Evolutionary conservation across 2,888 invertebrate genomes (phyloP).

Genomic region (Drosophila testacea): DNA sequence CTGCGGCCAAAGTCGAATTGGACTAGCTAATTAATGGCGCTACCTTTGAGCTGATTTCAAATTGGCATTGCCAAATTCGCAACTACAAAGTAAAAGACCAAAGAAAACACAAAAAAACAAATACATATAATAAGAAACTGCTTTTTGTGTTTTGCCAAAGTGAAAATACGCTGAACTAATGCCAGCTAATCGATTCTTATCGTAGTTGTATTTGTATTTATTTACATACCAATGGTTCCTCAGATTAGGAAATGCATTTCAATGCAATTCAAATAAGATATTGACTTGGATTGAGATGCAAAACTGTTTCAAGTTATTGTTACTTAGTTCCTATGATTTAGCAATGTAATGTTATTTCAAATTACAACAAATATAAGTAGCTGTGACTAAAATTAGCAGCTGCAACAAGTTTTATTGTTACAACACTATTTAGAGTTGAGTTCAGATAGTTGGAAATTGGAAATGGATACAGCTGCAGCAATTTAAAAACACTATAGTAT

Average conservation of each 20-base stretch:
- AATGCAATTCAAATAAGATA: neutral
- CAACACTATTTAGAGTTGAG: no score
- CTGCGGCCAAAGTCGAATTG: slow-evolving; percentile 55
- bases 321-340: neutral
- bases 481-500: no score
- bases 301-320: no score
- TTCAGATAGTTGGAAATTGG: no score
- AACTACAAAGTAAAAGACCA: neutral
- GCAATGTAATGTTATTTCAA: no score
- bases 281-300: no score
- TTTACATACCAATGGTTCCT: slow-evolving; percentile 5
- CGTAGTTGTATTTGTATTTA: neutral
- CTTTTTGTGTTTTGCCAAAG: slow-evolving; percentile 8
- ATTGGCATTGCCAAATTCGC: slow-evolving; percentile 15
- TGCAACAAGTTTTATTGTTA: no score
- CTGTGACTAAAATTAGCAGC: no score
- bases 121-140: neutral
- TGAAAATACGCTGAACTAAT: slow-evolving; percentile 10
- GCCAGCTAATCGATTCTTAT: slow-evolving; percentile 4
- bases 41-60: slow-evolving; percentile 42
- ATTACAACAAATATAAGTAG: no score
- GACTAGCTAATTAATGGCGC: slow-evolving; percentile 39
- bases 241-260: neutral
- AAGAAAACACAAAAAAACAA: no score
- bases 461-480: no score